These are phyloP conservation scores for Chiroxiphia lanceolata DNA, from an alignment of 2,797 vertebrate genomes.

Conservation along the genomic window DNA sequence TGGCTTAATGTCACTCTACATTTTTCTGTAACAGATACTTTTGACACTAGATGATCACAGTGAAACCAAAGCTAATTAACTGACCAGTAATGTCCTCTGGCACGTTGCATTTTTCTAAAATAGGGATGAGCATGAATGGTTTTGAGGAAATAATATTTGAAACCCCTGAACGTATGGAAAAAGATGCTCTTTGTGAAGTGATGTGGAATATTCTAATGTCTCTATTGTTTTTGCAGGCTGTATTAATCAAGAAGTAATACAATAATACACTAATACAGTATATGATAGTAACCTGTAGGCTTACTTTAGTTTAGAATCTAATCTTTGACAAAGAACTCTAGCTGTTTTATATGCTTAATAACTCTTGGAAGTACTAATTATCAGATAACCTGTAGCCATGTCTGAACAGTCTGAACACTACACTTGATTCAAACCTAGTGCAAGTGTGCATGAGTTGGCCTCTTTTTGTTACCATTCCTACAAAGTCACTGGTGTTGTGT, in stretches of 20 bases:
- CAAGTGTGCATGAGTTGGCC: not conserved
- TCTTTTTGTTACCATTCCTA: not conserved
- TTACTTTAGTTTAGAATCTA: not conserved
- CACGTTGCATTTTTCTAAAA: not conserved
- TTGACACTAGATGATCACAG: not conserved
- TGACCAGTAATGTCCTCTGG: not conserved
- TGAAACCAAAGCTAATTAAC: not conserved
- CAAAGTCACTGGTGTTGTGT: not conserved
- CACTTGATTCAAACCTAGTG: not conserved
- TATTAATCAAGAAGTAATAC: not conserved
- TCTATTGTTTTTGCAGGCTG: not conserved
- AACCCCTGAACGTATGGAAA: not conserved
- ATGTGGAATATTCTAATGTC: not conserved
- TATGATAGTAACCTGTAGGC: not conserved
- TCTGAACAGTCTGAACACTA: not conserved
- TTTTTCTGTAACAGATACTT: not conserved
- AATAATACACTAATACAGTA: not conserved
- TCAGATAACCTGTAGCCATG: not conserved
- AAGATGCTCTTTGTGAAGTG: not conserved
- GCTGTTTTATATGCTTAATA: not conserved
- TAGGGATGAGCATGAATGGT: rapidly evolving
- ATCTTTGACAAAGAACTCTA: not conserved
- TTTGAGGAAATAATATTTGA: not conserved
- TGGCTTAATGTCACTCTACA: not conserved
- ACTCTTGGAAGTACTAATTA: not conserved